Conservation (phyloP, 2,113 vertebrate genomes). For the Tamias sibiricus region DNA sequence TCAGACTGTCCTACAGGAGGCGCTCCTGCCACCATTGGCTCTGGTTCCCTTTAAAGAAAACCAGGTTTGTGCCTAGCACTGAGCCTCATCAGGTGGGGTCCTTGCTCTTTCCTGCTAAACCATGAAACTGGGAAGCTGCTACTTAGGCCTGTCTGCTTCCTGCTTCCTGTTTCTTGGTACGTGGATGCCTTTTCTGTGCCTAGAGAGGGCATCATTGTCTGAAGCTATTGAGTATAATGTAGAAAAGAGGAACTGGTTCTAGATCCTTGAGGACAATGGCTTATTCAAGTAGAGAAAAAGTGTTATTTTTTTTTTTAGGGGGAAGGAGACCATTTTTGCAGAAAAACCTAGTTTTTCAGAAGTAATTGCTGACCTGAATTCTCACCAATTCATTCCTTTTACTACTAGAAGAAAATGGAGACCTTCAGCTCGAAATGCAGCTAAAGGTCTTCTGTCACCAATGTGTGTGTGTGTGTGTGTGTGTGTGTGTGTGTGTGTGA, state of each 20-base stretch:
- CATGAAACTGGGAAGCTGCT: not conserved
- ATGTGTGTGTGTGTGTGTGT: too few relatives aligned
- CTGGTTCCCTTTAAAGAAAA: constrained; percentile 99
- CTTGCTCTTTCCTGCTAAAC: not conserved
- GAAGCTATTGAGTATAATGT: not conserved
- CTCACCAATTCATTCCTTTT: not conserved
- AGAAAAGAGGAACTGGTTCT: constrained; percentile 26
- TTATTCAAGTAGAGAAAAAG: not conserved
- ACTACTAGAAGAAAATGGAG: too few relatives aligned
- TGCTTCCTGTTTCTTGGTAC: not conserved
- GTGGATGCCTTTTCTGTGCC: not conserved
- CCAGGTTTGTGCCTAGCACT: constrained; percentile 89
- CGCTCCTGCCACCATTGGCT: constrained; percentile 96
- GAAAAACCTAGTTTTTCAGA: constrained; percentile 46
- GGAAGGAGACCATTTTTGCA: not conserved
- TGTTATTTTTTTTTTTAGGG: not conserved
- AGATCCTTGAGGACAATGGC: not conserved
- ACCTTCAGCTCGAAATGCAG: too few relatives aligned
- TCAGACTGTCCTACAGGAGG: constrained; percentile 98
- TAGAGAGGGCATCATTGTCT: not conserved
- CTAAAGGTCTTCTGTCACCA: too few relatives aligned
- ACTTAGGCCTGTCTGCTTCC: not conserved
- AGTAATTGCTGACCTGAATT: constrained; percentile 33
- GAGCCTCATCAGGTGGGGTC: not conserved
- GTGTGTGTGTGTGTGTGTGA: too few relatives aligned